These are phyloP conservation scores for Polypedilum pembai DNA, from an alignment of 1,140 invertebrate genomes.

Conservation along the genomic window DNA sequence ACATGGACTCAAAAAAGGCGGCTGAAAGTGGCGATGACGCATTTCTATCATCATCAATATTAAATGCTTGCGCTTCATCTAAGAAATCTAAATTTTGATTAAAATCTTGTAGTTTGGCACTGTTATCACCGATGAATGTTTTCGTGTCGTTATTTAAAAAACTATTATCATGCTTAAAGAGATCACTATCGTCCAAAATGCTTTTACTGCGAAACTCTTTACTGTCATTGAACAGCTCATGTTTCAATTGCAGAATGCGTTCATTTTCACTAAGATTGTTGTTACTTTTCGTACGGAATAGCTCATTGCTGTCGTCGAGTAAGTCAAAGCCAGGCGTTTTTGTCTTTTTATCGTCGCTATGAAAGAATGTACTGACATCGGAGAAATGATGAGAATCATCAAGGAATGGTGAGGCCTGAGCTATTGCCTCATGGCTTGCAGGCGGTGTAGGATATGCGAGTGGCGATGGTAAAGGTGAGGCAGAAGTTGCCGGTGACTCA, in stretches of 20 bases:
- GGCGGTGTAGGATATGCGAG: conserved; percentile 73
- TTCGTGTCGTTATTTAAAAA: conserved; percentile 36
- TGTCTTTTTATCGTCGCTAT: conserved; percentile 36
- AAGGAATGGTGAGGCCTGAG: conserved; percentile 42
- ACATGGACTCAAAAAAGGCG: conserved; percentile 79
- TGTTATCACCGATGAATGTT: conserved; percentile 32
- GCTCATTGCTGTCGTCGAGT: conserved; percentile 29
- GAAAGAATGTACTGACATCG: conserved; percentile 39
- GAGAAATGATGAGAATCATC: conserved; percentile 41
- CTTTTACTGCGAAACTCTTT: conserved; percentile 33
- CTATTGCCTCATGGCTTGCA: conserved; percentile 68
- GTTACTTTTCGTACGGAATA: conserved; percentile 20
- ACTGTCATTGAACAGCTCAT: conserved; percentile 36
- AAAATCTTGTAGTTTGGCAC: conserved; percentile 41
- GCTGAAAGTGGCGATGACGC: conserved; percentile 65
- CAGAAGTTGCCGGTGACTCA: conserved; percentile 44
- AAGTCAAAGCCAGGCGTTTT: conserved; percentile 35
- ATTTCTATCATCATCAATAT: conserved; percentile 52
- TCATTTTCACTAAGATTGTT: conserved; percentile 43
- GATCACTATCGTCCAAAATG: conserved; percentile 20
- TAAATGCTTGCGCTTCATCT: conserved; percentile 43
- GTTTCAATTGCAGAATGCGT: conserved; percentile 48
- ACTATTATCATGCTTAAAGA: conserved; percentile 40
- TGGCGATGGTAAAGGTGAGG: conserved; percentile 60
- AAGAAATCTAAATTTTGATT: conserved; percentile 42